phyloP scores from a whole-genome alignment of 2,797 vertebrate species.

The Clamator glandarius region DNA sequence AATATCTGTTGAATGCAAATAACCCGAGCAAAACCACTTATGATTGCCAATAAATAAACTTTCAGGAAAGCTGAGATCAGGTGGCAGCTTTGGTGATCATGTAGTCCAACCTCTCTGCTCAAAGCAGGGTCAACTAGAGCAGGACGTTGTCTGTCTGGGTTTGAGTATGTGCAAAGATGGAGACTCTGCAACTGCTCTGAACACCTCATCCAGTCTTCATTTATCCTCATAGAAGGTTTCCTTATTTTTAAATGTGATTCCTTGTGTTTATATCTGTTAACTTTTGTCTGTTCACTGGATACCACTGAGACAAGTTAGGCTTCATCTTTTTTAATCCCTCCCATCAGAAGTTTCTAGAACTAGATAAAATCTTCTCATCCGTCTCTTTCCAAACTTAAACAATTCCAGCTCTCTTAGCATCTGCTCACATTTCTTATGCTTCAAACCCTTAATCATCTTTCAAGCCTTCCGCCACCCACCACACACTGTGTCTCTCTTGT shows the following conservation, averaged over 20 bases:
- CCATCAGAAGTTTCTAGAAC: neutral
- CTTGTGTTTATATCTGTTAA: neutral
- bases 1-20: neutral
- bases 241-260: neutral
- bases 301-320: neutral
- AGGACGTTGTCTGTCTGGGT: too few species aligned
- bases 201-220: too few species aligned
- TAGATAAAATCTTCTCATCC: neutral
- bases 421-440: neutral
- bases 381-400: neutral
- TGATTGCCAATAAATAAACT: neutral
- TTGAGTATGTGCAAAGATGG: too few species aligned
- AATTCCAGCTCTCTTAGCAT: neutral
- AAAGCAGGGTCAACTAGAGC: too few species aligned
- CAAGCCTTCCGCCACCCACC: neutral
- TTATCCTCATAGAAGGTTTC: neutral
- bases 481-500: rapidly evolving
- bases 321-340: neutral
- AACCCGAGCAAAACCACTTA: neutral
- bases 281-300: neutral
- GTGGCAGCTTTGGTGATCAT: neutral
- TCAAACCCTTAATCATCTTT: neutral
- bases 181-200: too few species aligned
- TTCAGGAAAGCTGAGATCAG: neutral
- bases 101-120: too few species aligned